Evolutionary conservation across 2,797 vertebrate species (phyloP), one percentile per base, ranked within the genome.

Genomic region (Acropternis orthonyx): DNA sequence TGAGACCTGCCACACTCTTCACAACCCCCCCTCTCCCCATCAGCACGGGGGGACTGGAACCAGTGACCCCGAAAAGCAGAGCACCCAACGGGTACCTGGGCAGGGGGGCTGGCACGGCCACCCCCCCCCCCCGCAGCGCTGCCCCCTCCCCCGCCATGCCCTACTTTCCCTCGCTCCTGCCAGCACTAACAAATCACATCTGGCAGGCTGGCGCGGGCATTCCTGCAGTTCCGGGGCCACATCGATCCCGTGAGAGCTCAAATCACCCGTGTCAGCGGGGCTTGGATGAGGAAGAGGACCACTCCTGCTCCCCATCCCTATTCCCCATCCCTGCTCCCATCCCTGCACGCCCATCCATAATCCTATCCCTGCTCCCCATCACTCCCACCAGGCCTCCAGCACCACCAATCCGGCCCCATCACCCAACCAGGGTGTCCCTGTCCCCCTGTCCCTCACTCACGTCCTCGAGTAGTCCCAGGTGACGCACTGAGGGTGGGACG

Each of bases 401-500:
- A 14, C 22, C 7, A 22, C 72, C 75, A 63, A n/a, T 76, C 48
- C 77, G 2, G 0, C 28, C 17, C 39, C 58, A 14, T 4, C 12
- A 1, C 49, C 51, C 75, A 8, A 37, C 4, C 4, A 21, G 34
- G 23, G 14, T 15, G 76, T 12, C 82, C 85, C 59, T 4, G 14
- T 66, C 51, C 7, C 34, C 18, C 13, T 2, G 14, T 14, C 75
- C 34, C 75, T 44, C 97, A 99, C 99, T 99, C 98, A 99, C 99
- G 95, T 98, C 98, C 98, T 99, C 67, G 98, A 98, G 96, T 99
- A 99, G 98, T 99, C 99, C 99, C 99, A 99, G 97, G 99, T 98
- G 95, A 99, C 98, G 14, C 99, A 99, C 93, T 98, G 99, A 72
- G 99, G 98, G 95, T 99, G 98, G 19, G 99, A 99, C 58, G 99